phyloP scores from a whole-genome alignment of 2,113 vertebrate species.

The Glareola pratincola region DNA sequence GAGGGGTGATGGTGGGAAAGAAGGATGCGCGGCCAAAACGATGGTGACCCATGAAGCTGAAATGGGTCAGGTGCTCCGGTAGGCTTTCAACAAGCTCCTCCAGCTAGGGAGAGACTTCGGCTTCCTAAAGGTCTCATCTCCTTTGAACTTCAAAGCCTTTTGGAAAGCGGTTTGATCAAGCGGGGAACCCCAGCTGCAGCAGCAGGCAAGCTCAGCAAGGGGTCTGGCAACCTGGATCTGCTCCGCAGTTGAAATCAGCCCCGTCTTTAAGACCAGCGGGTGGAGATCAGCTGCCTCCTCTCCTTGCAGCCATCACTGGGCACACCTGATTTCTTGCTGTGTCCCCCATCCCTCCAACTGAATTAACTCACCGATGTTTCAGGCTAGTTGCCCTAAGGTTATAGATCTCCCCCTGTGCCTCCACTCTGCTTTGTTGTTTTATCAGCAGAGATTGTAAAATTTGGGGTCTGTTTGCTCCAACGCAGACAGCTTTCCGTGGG shows the following conservation, averaged over 20 bases:
- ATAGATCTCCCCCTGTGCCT: neutral
- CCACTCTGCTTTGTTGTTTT: neutral
- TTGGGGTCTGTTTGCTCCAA: neutral
- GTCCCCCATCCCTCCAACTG: accelerated
- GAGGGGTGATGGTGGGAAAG: neutral
- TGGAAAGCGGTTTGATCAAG: neutral
- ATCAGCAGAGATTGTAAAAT: neutral
- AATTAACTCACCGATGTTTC: neutral
- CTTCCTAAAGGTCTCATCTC: neutral
- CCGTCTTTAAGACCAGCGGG: neutral
- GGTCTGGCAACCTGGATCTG: neutral
- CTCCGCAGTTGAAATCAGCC: neutral
- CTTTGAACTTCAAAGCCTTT: neutral
- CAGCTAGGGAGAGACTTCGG: neutral
- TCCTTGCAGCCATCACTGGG: neutral
- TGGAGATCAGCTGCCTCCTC: neutral
- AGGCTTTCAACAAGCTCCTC: neutral
- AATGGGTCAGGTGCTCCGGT: neutral
- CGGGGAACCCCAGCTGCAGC: neutral
- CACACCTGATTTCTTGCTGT: neutral
- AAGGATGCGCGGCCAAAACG: accelerated
- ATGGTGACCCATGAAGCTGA: neutral
- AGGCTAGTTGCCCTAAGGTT: neutral
- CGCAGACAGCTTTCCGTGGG: neutral
- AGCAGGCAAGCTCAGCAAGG: neutral